A percentile compares a stretch with the other conserved stretches of the same genome.
Evolutionary conservation across 2,113 vertebrate species (phyloP).

Genomic region (Brevimyrus niger): DNA sequence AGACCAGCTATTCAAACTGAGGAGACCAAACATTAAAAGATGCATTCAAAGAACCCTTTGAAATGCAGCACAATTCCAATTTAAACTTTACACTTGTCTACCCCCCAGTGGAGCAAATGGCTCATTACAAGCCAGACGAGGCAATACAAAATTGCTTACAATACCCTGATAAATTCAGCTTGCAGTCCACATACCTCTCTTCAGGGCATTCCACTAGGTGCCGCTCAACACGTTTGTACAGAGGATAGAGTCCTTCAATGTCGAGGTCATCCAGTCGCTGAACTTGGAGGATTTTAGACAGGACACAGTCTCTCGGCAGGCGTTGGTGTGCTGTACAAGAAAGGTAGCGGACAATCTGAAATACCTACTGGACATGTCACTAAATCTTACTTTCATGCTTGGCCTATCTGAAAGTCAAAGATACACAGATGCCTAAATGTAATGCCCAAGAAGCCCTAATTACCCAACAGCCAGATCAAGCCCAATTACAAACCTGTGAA

Average conservation of each 20-base stretch:
- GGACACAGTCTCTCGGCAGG: constrained; percentile 78
- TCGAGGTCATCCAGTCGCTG: constrained; percentile 94
- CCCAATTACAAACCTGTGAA: not conserved
- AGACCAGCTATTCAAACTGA: not conserved
- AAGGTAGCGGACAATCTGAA: not conserved
- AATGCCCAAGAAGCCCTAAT: not conserved
- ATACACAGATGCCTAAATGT: not conserved
- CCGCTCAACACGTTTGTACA: constrained; percentile 81
- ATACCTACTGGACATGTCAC: not conserved
- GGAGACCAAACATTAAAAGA: not conserved
- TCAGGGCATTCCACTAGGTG: constrained; percentile 86
- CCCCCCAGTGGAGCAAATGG: constrained; percentile 46
- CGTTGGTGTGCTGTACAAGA: constrained; percentile 56
- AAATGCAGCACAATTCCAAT: not conserved
- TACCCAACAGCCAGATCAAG: too few species aligned
- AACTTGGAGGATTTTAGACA: constrained; percentile 83
- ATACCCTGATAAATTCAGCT: not conserved
- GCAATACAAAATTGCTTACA: not conserved
- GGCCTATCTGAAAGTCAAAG: not conserved
- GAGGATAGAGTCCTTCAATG: constrained; percentile 86
- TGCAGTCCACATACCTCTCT: constrained; percentile 65
- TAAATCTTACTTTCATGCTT: not conserved
- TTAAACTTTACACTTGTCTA: constrained; percentile 21
- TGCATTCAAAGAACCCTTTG: not conserved
- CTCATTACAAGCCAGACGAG: not conserved